phyloP scores from a whole-genome alignment of 1,140 invertebrate species.

The Lepidotrigona ventralis region DNA sequence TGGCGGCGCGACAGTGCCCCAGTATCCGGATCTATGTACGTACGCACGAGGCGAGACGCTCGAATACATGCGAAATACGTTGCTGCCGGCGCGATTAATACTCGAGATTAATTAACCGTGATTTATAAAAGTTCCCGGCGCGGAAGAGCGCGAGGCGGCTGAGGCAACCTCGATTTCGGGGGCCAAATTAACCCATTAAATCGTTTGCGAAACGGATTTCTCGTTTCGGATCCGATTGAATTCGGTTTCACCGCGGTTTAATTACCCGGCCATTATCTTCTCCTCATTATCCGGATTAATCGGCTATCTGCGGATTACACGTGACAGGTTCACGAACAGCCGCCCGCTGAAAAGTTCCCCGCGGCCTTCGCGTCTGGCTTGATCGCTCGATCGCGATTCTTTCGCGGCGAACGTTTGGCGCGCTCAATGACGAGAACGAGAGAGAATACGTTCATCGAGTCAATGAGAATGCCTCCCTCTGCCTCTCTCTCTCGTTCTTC shows the following conservation, averaged over 20 bases:
- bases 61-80: conserved; percentile 23
- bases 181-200: conserved; percentile 50
- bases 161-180: not conserved
- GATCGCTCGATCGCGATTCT: no score
- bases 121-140: conserved; percentile 39
- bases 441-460: not conserved
- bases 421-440: not conserved
- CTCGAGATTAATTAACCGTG: conserved; percentile 38
- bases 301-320: conserved; percentile 31
- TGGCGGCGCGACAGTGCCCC: no score
- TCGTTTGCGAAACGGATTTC: conserved; percentile 52
- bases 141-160: not conserved
- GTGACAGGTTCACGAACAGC: conserved; percentile 11
- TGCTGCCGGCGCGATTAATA: conserved; percentile 31
- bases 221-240: conserved; percentile 42
- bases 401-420: not conserved
- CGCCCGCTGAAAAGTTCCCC: not conserved
- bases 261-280: conserved; percentile 56
- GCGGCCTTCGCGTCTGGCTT: not conserved
- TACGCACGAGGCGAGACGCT: not conserved
- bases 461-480: conserved; percentile 8
- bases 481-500: not conserved
- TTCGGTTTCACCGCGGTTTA: conserved; percentile 30
- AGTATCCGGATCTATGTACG: not conserved
- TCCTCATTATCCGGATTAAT: conserved; percentile 58